Evolutionary conservation across 37 sponge, comb jelly and placozoan species (phyloP).

Genomic region (Theonella swinhoei): DNA sequence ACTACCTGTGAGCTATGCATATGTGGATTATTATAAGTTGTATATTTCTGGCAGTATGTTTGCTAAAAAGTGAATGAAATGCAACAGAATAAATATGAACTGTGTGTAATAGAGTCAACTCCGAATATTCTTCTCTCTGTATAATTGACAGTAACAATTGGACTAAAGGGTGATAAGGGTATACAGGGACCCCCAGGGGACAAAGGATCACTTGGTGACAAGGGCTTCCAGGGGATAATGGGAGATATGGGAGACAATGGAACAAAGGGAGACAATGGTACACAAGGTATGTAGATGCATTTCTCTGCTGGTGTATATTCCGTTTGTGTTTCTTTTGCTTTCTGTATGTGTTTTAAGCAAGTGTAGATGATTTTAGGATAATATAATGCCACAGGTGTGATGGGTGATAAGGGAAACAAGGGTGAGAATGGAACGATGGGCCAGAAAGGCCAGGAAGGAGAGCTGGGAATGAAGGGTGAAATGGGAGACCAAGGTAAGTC

Average conservation of each 20-base stretch:
- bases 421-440: not conserved
- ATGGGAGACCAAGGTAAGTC: not conserved
- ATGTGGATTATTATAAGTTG: no score
- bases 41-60: not conserved
- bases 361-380: no score
- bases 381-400: not conserved
- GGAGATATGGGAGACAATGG: not conserved
- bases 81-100: no score
- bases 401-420: not conserved
- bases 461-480: not conserved
- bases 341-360: no score
- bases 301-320: no score
- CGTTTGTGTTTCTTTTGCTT: no score
- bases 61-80: not conserved
- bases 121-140: no score
- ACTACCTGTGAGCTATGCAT: not conserved
- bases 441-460: not conserved
- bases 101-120: no score
- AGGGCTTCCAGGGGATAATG: no score
- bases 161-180: no score
- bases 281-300: no score
- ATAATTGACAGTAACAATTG: no score
- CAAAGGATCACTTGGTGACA: not conserved
- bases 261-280: not conserved
- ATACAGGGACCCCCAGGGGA: not conserved